Evolutionary conservation across 2,888 invertebrate species (phyloP).

Genomic region (Acronicta leporina): DNA sequence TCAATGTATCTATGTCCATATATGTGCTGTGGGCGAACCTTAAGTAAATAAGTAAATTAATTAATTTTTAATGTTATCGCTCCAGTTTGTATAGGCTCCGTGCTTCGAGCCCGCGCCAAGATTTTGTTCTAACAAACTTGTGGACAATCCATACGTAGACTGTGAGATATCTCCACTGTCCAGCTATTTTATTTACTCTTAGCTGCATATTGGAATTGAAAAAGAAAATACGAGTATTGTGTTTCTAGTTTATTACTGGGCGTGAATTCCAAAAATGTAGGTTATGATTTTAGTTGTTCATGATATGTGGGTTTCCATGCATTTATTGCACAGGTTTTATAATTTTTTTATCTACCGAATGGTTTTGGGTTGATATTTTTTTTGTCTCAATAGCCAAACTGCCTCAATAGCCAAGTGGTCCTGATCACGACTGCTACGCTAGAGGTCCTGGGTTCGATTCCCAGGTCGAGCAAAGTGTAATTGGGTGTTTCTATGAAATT

Average conservation of each 20-base stretch:
- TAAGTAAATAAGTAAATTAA: too few species aligned
- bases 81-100: conserved; percentile 1
- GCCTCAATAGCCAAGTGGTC: too few species aligned
- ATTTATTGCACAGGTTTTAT: too few species aligned
- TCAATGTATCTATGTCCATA: too few species aligned
- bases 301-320: neutral
- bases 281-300: conserved; percentile 4
- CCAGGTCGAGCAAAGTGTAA: too few species aligned
- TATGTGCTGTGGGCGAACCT: too few species aligned
- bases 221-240: conserved; percentile 21
- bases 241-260: neutral
- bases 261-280: neutral
- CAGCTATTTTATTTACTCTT: conserved; percentile 36
- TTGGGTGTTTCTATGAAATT: too few species aligned
- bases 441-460: too few species aligned
- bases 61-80: neutral
- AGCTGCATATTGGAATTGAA: conserved; percentile 22
- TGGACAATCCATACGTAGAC: conserved; percentile 44
- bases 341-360: too few species aligned
- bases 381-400: too few species aligned
- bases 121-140: conserved; percentile 49
- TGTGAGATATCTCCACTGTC: conserved; percentile 26
- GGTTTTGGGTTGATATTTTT: too few species aligned
- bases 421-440: too few species aligned
- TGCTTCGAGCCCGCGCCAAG: conserved; percentile 30